A percentile compares a stretch with the other conserved stretches of the same genome.
Conservation (phyloP, 2,113 vertebrate species). For the Tichodroma muraria region DNA sequence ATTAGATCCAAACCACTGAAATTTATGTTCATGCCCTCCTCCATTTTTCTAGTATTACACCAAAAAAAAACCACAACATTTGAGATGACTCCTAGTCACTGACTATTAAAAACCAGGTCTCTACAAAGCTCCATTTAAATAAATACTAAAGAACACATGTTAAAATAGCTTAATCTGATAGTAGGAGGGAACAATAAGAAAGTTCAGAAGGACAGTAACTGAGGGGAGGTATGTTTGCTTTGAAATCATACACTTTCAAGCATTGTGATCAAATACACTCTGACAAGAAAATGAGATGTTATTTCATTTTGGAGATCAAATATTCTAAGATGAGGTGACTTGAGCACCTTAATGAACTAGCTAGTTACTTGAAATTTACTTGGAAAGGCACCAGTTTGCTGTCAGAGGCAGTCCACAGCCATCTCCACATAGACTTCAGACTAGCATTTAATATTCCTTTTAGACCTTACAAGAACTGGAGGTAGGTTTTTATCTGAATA, state of each 20-base stretch:
- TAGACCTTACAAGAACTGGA: background rate
- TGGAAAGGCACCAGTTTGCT: background rate
- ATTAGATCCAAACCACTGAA: background rate
- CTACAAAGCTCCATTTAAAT: background rate
- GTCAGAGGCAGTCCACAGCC: background rate
- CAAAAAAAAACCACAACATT: background rate
- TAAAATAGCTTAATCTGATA: background rate
- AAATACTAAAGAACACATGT: background rate
- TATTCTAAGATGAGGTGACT: background rate
- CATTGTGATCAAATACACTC: conserved; percentile 10
- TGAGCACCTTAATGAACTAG: background rate
- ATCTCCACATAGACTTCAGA: background rate
- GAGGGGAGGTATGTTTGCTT: background rate
- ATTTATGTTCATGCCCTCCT: background rate
- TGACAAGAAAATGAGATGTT: background rate
- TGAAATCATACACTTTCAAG: background rate
- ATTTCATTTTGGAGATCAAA: conserved; percentile 28
- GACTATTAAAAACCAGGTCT: background rate
- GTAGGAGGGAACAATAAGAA: background rate
- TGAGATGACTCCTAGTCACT: background rate
- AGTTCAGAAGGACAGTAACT: background rate
- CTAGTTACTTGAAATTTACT: background rate
- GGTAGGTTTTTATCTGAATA: background rate
- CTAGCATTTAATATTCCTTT: background rate
- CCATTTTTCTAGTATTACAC: background rate